These are phyloP conservation scores for Falco novaeseelandiae DNA, from an alignment of 2,797 vertebrate genomes.

Conservation along the genomic window DNA sequence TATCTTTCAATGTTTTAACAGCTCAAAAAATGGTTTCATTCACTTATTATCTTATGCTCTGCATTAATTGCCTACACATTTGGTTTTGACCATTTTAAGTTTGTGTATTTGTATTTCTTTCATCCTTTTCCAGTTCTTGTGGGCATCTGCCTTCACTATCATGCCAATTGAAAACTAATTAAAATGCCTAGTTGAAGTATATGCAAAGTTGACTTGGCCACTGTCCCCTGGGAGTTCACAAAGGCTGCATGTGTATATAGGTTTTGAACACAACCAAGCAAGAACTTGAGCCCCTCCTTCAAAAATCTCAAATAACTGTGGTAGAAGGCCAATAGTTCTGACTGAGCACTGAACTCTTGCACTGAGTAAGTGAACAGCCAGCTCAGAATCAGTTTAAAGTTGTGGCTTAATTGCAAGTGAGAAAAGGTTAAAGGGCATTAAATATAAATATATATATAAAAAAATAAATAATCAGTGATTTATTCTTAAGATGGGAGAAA, in stretches of 20 bases:
- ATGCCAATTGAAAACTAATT: neutral
- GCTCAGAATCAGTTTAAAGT: neutral
- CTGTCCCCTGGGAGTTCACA: neutral
- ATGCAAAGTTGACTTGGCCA: neutral
- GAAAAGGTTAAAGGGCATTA: neutral
- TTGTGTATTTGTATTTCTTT: conserved; percentile 16
- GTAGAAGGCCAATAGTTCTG: neutral
- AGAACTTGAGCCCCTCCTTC: neutral
- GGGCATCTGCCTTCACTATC: neutral
- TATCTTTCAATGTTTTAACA: conserved; percentile 20
- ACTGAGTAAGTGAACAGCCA: neutral
- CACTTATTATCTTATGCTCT: neutral
- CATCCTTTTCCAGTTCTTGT: neutral
- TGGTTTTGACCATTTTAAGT: conserved; percentile 17
- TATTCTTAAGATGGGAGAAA: neutral
- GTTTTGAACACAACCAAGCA: neutral
- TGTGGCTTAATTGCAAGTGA: neutral
- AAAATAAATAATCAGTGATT: neutral
- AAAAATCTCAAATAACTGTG: neutral
- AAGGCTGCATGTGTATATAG: neutral
- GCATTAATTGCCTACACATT: neutral
- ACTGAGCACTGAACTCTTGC: neutral
- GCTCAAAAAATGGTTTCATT: neutral
- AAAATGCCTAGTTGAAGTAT: neutral
- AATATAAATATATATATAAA: too few species aligned